These are phyloP conservation scores for Micrasema minimum DNA, from an alignment of 1,140 invertebrate genomes.

Conservation along the genomic window DNA sequence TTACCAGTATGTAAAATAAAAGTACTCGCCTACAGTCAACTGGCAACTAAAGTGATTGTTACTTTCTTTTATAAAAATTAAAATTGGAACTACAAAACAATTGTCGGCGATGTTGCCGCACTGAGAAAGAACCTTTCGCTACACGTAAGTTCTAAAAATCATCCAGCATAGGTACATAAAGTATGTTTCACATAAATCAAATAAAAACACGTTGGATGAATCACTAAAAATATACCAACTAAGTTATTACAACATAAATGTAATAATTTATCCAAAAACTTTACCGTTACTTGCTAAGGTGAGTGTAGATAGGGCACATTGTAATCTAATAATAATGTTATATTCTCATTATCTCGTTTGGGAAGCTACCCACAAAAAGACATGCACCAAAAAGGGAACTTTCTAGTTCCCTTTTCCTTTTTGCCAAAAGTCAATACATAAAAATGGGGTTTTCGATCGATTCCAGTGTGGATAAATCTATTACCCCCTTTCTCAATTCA, in stretches of 20 bases:
- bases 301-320: slow-evolving; percentile 55
- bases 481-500: slow-evolving; percentile 1
- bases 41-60: not conserved
- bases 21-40: not conserved
- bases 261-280: slow-evolving; percentile 27
- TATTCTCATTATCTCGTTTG: slow-evolving; percentile 34
- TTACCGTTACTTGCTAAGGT: slow-evolving; percentile 47
- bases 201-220: slow-evolving; percentile 33
- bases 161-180: slow-evolving; percentile 52
- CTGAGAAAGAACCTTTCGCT: slow-evolving; percentile 14
- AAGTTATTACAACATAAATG: slow-evolving; percentile 37
- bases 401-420: not conserved
- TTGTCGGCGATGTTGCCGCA: not conserved
- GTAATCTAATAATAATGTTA: slow-evolving; percentile 50
- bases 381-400: not conserved
- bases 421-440: slow-evolving; percentile 22
- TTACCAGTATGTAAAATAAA: not conserved
- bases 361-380: slow-evolving; percentile 22
- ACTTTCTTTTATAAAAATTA: not conserved
- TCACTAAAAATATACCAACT: slow-evolving; percentile 33
- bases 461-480: not conserved
- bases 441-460: slow-evolving; percentile 11
- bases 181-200: slow-evolving; percentile 50
- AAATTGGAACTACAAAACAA: not conserved
- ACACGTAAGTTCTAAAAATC: slow-evolving; percentile 18